Percentiles rank a stretch among this genome's conserved stretches.
phyloP scores from a whole-genome alignment of 2,113 vertebrate species.

The Pteropus alecto region DNA sequence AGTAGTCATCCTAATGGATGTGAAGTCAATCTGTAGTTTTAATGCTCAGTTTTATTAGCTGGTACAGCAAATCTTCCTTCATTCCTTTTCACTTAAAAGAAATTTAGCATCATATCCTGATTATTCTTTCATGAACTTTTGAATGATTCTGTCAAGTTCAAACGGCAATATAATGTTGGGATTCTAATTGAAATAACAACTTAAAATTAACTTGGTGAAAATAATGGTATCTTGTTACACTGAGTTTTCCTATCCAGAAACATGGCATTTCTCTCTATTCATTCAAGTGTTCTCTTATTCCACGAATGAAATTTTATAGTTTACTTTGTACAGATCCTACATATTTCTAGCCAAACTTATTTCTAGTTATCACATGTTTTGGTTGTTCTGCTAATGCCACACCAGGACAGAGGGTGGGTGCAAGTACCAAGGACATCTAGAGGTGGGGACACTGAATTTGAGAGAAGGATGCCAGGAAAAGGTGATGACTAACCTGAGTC shows the following conservation, averaged over 20 bases:
- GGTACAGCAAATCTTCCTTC: neutral
- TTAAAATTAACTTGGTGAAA: neutral
- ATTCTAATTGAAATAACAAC: neutral
- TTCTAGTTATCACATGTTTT: neutral
- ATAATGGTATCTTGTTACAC: neutral
- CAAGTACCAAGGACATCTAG: neutral
- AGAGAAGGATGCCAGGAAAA: neutral
- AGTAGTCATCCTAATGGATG: neutral
- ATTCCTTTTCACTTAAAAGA: neutral
- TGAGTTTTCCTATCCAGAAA: neutral
- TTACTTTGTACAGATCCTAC: neutral
- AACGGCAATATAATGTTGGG: neutral
- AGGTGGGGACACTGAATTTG: neutral
- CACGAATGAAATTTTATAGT: neutral
- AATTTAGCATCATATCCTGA: neutral
- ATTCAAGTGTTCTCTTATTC: neutral
- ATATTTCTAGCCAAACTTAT: neutral
- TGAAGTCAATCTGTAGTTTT: neutral
- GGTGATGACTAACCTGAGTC: neutral
- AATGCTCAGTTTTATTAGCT: neutral
- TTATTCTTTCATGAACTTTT: neutral
- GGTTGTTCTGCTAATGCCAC: neutral
- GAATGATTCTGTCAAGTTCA: neutral
- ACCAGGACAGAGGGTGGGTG: neutral
- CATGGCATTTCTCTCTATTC: neutral